phyloP scores from a whole-genome alignment of 2,888 invertebrate genomes.

The Zelleria hepariella region DNA sequence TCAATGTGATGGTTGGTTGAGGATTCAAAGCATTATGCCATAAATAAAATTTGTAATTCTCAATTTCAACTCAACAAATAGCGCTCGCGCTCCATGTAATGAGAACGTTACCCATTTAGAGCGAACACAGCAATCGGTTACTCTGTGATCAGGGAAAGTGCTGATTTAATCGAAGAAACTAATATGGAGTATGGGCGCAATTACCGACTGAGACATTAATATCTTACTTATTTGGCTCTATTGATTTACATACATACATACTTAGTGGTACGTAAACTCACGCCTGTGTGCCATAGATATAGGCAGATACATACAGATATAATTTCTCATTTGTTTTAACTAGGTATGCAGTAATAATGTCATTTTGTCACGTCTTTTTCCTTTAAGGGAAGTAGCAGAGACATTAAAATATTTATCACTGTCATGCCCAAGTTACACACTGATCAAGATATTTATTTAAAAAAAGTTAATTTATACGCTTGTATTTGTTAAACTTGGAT shows the following conservation, averaged over 20 bases:
- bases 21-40: background rate
- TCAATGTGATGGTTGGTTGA: background rate
- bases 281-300: background rate
- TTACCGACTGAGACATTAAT: background rate
- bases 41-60: background rate
- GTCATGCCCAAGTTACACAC: background rate
- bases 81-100: background rate
- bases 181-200: background rate
- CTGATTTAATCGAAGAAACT: background rate
- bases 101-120: background rate
- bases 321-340: background rate
- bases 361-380: background rate
- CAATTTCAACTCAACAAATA: background rate
- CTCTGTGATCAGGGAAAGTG: slow-evolving; percentile 2
- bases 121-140: background rate
- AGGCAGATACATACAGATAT: background rate
- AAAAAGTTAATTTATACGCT: background rate
- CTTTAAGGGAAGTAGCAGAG: background rate
- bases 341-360: background rate
- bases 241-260: background rate
- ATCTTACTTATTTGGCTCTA: background rate
- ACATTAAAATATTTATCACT: background rate
- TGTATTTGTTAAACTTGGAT: background rate
- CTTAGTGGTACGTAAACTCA: background rate
- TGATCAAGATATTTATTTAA: background rate